phyloP scores from a whole-genome alignment of 2,113 vertebrate species.

The Pholis gunnellus region DNA sequence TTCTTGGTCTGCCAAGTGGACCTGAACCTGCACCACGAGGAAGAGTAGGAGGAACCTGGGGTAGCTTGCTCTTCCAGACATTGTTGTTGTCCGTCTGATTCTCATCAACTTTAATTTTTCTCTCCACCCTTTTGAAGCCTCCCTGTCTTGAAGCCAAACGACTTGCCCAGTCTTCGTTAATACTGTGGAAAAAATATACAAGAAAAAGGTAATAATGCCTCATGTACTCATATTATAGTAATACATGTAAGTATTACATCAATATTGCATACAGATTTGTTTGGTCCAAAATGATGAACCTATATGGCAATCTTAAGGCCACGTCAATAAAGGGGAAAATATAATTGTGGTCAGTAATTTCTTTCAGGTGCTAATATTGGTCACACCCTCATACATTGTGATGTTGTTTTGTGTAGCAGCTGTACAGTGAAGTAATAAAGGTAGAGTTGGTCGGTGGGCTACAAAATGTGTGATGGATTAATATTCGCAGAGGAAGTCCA shows the following conservation, averaged over 20 bases:
- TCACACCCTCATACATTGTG: neutral
- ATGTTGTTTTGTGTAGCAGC: no score
- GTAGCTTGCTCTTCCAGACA: constrained; percentile 46
- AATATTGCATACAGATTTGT: neutral
- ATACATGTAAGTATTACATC: neutral
- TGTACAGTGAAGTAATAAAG: no score
- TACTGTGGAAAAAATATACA: constrained; percentile 48
- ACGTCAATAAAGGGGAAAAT: neutral
- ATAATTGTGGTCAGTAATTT: neutral
- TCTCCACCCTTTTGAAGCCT: constrained; percentile 50
- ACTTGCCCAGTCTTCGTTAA: constrained; percentile 70
- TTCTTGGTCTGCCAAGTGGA: constrained; percentile 17
- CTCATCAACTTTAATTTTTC: constrained; percentile 33
- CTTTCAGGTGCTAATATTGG: neutral
- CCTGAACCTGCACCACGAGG: neutral
- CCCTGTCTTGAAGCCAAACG: constrained; percentile 34
- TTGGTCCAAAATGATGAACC: neutral
- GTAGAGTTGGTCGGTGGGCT: neutral
- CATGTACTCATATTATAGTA: no score
- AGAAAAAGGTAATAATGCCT: neutral
- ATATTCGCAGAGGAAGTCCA: neutral
- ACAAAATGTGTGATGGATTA: neutral
- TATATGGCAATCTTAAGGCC: neutral
- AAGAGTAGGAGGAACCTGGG: neutral
- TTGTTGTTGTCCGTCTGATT: neutral